A percentile compares a stretch with the other conserved stretches of the same genome.
Conservation (phyloP, 2,797 vertebrate genomes). For the Gambelia wislizenii region DNA sequence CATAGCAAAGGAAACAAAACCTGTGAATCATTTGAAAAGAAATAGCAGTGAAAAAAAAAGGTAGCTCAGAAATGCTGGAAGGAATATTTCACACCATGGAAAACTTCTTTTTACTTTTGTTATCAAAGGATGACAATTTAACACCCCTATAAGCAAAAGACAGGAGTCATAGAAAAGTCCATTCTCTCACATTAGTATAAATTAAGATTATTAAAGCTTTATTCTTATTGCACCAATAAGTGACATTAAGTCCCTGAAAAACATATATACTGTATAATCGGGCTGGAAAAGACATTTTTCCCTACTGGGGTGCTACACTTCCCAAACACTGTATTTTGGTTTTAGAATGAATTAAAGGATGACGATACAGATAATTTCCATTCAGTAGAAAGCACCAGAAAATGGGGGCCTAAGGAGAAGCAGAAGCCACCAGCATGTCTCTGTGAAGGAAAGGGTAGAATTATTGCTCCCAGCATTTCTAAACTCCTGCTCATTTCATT, state of each 20-base stretch:
- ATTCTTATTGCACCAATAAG: not conserved
- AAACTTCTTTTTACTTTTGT: not conserved
- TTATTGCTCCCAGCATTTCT: no score
- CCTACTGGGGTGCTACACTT: not conserved
- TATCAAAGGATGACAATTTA: not conserved
- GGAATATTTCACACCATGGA: not conserved
- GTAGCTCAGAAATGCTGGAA: not conserved
- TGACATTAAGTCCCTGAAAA: not conserved
- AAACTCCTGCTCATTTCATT: no score
- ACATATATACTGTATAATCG: not conserved
- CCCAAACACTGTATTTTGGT: not conserved
- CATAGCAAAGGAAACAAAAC: not conserved
- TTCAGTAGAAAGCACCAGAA: not conserved
- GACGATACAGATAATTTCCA: not conserved
- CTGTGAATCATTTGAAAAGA: not conserved
- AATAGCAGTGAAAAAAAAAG: not conserved
- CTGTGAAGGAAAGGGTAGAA: not conserved
- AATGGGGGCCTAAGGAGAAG: not conserved
- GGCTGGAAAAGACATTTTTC: not conserved
- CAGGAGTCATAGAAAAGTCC: not conserved
- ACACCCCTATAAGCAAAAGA: not conserved
- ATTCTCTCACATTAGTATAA: slow-evolving; percentile 1
- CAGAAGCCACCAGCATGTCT: not conserved
- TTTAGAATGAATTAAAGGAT: not conserved
- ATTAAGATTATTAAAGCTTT: not conserved